Evolutionary conservation across 2,113 vertebrate genomes (phyloP).

Genomic region (Rhipidura dahli): DNA sequence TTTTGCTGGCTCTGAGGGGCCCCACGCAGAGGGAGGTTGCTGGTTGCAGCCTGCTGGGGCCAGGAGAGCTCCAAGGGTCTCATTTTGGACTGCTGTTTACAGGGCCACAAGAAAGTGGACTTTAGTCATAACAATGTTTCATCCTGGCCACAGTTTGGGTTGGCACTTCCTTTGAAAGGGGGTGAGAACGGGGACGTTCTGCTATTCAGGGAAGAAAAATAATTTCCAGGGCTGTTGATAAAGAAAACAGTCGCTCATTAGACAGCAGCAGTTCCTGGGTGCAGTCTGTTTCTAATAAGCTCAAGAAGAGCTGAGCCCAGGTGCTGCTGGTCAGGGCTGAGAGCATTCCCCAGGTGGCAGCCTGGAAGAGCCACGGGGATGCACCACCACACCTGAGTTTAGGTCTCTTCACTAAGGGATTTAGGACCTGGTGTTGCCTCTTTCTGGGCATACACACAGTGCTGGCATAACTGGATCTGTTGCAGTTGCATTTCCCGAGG

Average conservation of each 20-base stretch:
- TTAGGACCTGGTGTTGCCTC: neutral
- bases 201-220: neutral
- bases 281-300: neutral
- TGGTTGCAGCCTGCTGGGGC: neutral
- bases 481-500: neutral
- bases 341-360: neutral
- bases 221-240: neutral
- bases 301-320: neutral
- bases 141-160: neutral
- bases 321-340: too few relatives aligned
- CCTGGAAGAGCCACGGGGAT: neutral
- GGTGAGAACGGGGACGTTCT: neutral
- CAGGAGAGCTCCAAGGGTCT: neutral
- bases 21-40: neutral
- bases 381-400: neutral
- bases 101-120: neutral
- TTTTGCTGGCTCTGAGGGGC: neutral
- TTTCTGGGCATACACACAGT: neutral
- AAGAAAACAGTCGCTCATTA: rapidly evolving
- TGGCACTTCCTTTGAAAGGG: neutral
- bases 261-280: neutral
- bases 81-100: neutral
- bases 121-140: neutral
- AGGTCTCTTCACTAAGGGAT: neutral
- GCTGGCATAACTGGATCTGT: neutral